Conservation (phyloP, 2,888 invertebrate genomes). For the Oxyteleia sp. region DNA sequence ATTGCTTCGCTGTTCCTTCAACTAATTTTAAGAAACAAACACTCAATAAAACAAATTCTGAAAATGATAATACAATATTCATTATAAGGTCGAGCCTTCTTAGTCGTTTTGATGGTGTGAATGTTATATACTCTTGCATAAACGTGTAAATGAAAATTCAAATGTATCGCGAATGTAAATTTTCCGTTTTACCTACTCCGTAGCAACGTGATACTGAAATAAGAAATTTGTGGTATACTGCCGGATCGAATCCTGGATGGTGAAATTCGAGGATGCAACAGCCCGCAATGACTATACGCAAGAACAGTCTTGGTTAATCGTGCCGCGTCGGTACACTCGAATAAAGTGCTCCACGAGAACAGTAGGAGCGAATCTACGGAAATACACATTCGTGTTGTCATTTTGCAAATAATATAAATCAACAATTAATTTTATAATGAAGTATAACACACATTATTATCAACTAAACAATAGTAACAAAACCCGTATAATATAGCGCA, state of each 20-base stretch:
- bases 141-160: constrained; percentile 4
- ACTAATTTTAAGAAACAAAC: too few relatives aligned
- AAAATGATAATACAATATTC: too few relatives aligned
- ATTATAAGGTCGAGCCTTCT: too few relatives aligned
- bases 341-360: constrained; percentile 35
- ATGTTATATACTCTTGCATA: not conserved
- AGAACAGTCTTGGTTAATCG: constrained; percentile 53
- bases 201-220: constrained; percentile 15
- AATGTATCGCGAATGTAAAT: constrained; percentile 12
- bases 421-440: constrained; percentile 6
- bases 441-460: not conserved
- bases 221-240: constrained; percentile 41
- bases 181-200: not conserved
- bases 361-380: constrained; percentile 11
- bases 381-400: constrained; percentile 18
- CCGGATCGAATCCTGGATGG: constrained; percentile 18
- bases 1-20: too few relatives aligned
- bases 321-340: constrained; percentile 38
- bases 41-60: too few relatives aligned
- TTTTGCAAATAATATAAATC: constrained; percentile 20
- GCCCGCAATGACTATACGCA: constrained; percentile 44
- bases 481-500: constrained; percentile 1
- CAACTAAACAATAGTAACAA: not conserved
- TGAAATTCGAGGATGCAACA: constrained; percentile 45
- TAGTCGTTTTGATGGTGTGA: too few relatives aligned